Conservation (phyloP, 1,140 invertebrate genomes). For the Portunus trituberculatus region DNA sequence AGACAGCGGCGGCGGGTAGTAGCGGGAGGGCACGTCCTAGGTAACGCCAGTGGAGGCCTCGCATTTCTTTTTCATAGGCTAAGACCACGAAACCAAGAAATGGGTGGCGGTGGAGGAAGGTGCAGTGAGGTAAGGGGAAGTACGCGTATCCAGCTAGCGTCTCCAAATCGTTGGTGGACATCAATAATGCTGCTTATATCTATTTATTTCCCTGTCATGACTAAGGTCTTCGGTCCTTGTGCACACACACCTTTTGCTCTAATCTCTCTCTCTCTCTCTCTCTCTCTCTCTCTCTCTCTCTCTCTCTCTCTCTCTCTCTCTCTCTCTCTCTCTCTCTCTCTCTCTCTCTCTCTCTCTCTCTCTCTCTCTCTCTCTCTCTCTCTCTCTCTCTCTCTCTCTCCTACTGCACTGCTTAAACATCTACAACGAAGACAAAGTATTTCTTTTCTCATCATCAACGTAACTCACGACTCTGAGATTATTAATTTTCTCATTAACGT, state of each 20-base stretch:
- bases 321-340: neutral
- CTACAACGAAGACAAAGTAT: no score
- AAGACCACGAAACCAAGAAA: neutral
- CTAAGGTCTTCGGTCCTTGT: neutral
- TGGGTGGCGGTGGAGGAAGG: neutral
- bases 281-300: neutral
- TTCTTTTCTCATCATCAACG: no score
- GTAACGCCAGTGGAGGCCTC: neutral
- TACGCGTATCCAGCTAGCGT: neutral
- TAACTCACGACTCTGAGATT: no score
- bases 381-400: neutral
- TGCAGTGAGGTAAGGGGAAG: neutral
- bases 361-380: neutral
- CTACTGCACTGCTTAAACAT: no score
- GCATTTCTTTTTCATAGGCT: constrained; percentile 36
- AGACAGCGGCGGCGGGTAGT: constrained; percentile 23
- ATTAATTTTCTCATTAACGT: no score
- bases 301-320: neutral
- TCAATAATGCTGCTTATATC: constrained; percentile 46
- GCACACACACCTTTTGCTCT: neutral
- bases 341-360: neutral
- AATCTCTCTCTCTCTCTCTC: neutral
- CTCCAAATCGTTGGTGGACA: neutral
- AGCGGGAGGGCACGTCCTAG: neutral
- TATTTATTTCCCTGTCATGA: neutral